phyloP scores from a whole-genome alignment of 2,888 invertebrate genomes.

The Oscheius sp. region DNA sequence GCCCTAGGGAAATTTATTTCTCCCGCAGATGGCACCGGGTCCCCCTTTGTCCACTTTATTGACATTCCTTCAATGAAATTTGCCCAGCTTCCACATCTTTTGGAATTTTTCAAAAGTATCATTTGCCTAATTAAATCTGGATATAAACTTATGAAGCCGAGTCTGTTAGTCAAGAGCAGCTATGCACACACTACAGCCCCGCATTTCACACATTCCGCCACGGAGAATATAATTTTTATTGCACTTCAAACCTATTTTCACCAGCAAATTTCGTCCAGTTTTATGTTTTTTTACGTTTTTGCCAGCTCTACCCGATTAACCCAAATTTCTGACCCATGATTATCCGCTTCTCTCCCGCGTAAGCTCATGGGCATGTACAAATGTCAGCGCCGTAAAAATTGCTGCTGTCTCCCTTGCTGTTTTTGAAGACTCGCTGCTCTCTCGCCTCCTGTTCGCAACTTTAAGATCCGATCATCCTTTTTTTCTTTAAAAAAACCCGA shows the following conservation, averaged over 20 bases:
- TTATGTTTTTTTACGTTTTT: neutral
- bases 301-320: neutral
- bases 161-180: conserved; percentile 8
- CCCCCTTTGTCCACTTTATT: conserved; percentile 24
- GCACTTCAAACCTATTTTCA: neutral
- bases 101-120: no score
- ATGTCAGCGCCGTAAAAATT: conserved; percentile 34
- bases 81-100: neutral
- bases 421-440: conserved; percentile 15
- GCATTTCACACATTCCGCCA: conserved; percentile 21
- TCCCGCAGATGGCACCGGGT: conserved; percentile 7
- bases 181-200: conserved; percentile 13
- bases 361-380: neutral
- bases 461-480: conserved; percentile 12
- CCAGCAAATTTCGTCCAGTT: neutral
- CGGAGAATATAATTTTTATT: conserved; percentile 11
- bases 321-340: neutral
- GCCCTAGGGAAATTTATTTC: neutral
- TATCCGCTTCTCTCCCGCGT: neutral
- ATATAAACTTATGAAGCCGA: neutral
- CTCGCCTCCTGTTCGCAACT: neutral
- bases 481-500: neutral
- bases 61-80: conserved; percentile 6
- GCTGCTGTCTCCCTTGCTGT: conserved; percentile 24
- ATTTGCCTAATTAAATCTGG: no score